Conservation (phyloP, 2,888 invertebrate genomes). For the Phalera bucephala region DNA sequence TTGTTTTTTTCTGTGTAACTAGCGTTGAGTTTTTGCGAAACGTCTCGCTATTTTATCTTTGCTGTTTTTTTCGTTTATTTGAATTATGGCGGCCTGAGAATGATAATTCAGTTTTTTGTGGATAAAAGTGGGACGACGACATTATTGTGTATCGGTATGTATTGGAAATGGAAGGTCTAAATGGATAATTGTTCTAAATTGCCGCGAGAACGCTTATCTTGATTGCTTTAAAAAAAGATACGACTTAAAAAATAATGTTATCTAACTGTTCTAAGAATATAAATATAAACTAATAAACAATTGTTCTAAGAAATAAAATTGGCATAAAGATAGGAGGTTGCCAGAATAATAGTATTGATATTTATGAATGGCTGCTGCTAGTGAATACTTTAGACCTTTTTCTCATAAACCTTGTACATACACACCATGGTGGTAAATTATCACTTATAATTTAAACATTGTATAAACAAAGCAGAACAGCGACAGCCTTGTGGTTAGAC, state of each 20-base stretch:
- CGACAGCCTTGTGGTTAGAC: no score
- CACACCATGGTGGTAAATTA: no score
- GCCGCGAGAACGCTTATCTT: neutral
- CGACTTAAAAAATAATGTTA: neutral
- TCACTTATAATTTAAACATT: no score
- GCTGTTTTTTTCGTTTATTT: slow-evolving; percentile 7
- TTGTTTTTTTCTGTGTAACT: slow-evolving; percentile 27
- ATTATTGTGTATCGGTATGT: neutral
- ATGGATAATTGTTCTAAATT: neutral
- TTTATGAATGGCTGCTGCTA: no score
- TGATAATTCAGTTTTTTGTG: slow-evolving; percentile 9
- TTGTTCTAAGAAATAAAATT: no score
- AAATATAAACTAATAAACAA: no score
- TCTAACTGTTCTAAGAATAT: no score
- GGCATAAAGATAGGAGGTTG: no score
- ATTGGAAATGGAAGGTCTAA: neutral
- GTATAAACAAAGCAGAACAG: no score
- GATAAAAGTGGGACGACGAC: neutral
- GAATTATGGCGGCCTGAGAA: slow-evolving; percentile 13
- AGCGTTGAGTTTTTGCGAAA: slow-evolving; percentile 31
- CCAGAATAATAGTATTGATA: no score
- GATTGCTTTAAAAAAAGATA: neutral
- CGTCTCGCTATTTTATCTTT: slow-evolving; percentile 20
- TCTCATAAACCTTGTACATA: no score
- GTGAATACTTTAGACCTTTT: no score